These are phyloP conservation scores for Elaeidobius kamerunicus DNA, from an alignment of 2,888 invertebrate species.

Conservation along the genomic window DNA sequence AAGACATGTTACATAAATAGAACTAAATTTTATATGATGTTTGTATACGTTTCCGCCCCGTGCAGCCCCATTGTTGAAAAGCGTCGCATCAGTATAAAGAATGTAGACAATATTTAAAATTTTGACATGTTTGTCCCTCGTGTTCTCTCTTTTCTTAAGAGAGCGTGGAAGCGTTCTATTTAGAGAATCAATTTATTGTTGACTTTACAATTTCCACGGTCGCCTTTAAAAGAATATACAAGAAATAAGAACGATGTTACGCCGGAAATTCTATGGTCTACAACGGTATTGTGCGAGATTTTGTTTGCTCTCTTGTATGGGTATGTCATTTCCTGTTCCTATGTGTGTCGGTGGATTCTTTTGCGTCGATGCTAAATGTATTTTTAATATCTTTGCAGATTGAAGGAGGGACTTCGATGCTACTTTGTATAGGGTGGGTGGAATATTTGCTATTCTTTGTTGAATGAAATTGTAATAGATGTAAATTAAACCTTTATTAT, in stretches of 20 bases:
- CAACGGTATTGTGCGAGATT: conserved; percentile 27
- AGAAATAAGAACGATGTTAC: conserved; percentile 24
- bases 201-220: conserved; percentile 41
- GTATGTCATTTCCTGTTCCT: conserved; percentile 29
- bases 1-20: neutral
- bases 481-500: no score
- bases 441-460: no score
- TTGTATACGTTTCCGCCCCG: conserved; percentile 29
- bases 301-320: conserved; percentile 25
- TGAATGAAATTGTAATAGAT: no score
- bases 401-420: neutral
- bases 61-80: conserved; percentile 20
- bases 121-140: conserved; percentile 40
- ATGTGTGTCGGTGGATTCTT: conserved; percentile 12
- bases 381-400: conserved; percentile 23
- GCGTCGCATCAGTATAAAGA: conserved; percentile 14
- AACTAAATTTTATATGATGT: conserved; percentile 2
- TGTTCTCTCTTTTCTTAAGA: conserved; percentile 36
- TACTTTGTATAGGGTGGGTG: no score
- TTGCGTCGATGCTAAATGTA: conserved; percentile 14
- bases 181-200: conserved; percentile 39
- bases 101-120: conserved; percentile 30
- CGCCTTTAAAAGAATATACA: conserved; percentile 34
- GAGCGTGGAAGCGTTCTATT: conserved; percentile 40
- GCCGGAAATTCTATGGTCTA: conserved; percentile 30